phyloP scores from a whole-genome alignment of 2,888 invertebrate genomes.

The Eilema griseolum region DNA sequence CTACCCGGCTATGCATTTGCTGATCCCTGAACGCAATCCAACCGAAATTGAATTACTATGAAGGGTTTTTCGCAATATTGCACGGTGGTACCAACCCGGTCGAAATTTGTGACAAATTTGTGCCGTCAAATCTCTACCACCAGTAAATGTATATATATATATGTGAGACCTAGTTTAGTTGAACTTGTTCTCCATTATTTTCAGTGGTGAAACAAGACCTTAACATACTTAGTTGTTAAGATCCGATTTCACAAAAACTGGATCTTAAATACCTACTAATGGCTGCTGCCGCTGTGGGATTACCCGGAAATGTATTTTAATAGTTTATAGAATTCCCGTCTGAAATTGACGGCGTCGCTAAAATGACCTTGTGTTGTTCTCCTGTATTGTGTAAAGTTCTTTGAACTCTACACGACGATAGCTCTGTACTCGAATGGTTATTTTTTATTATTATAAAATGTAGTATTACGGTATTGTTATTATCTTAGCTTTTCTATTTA shows the following conservation, averaged over 20 bases:
- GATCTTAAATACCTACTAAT: neutral
- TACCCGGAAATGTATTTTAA: neutral
- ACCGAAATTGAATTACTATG: no score
- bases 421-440: conserved; percentile 3
- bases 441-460: neutral
- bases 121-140: no score
- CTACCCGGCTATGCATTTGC: no score
- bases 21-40: no score
- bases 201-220: neutral
- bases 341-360: conserved; percentile 1
- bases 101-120: no score
- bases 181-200: neutral
- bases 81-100: no score
- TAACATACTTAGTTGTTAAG: neutral
- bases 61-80: no score
- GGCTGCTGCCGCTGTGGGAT: neutral
- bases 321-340: neutral
- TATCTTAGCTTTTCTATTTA: neutral
- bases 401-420: neutral
- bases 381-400: conserved; percentile 4
- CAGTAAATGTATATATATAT: no score
- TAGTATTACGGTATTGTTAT: neutral
- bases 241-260: no score
- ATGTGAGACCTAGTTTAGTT: neutral
- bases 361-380: neutral